Base-by-base conservation (phyloP, 2,888 invertebrate species). In the Agrenia bidenticulata region DNA sequence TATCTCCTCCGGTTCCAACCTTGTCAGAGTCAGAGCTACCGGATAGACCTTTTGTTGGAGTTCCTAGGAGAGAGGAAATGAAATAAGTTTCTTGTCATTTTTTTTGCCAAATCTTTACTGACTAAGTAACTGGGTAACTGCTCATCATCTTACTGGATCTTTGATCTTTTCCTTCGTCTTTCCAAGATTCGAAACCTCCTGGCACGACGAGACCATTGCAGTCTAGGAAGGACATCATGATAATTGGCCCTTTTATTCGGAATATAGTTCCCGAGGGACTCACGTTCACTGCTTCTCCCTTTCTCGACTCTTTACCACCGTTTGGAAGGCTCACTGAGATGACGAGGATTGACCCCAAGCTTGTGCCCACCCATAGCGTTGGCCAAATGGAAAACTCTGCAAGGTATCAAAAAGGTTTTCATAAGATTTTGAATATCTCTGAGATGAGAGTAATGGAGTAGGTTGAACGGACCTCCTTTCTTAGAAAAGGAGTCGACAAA, bases 331-430 rank as follows among this genome's bases (percentile, higher is more conserved):
- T 89, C 79, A 98, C 87, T 81, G 90, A 88, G 81, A 98, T 88
- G 72, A 95, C 94, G 78, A 98, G 86, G 80, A 96, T 92, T 66
- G 97, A 95, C 77, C 99, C 99, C 78, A 93, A 85, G 81, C 94
- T 94, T 76, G 97, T 98, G 78, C 99, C 98, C 78, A 98, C 89
- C 98, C 98, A 99, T 74, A 99, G 83, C 77, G 95, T 95, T 76
- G 98, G 95, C 79, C 89, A 84, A 77, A 88, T 85, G 80, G 87
- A 86, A 77, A 90, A 88, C 83, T 96, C 96, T 95, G 81, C 24
- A 78, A 15, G 62, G 37, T 24, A 7, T 24, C 55, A 55, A 55
- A 17, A 55, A 15, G 5, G 2, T 15, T n/a, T 17, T 17, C 19
- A n/a, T n/a, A 55, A 17, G 13, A 32, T 32, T 32, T 32, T 32